A percentile compares a stretch with the other conserved stretches of the same genome.
Conservation (phyloP, 2,888 invertebrate genomes). For the Parnassius orleans region DNA sequence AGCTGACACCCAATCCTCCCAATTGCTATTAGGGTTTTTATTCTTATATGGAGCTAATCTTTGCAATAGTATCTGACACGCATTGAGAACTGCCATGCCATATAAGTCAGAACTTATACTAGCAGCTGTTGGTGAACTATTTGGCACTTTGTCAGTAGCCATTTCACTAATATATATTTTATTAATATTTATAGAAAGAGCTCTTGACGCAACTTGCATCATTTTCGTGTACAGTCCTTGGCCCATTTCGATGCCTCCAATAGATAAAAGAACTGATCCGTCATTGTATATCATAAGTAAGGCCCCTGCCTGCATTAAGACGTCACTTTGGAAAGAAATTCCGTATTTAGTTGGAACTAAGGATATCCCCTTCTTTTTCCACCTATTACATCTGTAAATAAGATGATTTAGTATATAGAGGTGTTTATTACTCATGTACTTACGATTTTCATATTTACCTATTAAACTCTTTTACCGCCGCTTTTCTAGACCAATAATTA, state of each 20-base stretch:
- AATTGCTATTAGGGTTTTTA: conserved; percentile 84
- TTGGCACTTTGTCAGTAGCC: conserved; percentile 90
- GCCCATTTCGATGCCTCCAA: conserved; percentile 95
- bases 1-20: conserved; percentile 88
- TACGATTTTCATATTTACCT: conserved; percentile 60
- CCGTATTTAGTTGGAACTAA: conserved; percentile 89
- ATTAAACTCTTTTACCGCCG: conserved; percentile 85
- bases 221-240: conserved; percentile 95
- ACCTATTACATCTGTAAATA: conserved; percentile 82
- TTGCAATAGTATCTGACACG: conserved; percentile 84
- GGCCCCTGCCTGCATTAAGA: conserved; percentile 89
- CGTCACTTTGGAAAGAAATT: conserved; percentile 84
- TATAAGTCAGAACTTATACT: conserved; percentile 90
- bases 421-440: neutral
- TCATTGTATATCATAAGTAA: conserved; percentile 88
- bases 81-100: conserved; percentile 89
- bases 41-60: conserved; percentile 84
- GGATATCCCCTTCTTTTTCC: conserved; percentile 88
- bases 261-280: conserved; percentile 89
- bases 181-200: conserved; percentile 81
- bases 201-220: conserved; percentile 89
- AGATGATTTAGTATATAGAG: neutral
- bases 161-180: conserved; percentile 88
- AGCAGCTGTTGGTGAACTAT: conserved; percentile 89
- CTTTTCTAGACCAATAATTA: conserved; percentile 81